A percentile compares a stretch with the other conserved stretches of the same genome.
phyloP scores from a whole-genome alignment of 1,140 invertebrate species.

The Araneus ventricosus region DNA sequence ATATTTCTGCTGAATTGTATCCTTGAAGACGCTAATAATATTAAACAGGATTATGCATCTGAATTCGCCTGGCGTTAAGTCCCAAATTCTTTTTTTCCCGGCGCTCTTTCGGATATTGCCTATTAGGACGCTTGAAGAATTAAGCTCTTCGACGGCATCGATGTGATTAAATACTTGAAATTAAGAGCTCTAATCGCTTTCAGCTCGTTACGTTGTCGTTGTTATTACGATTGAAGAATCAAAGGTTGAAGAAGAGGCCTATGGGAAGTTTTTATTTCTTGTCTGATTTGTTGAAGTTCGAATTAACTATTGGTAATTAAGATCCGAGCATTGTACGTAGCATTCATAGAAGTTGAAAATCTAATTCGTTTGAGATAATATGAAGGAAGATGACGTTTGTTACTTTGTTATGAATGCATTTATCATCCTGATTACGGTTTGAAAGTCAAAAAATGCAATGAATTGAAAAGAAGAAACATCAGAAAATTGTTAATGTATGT shows the following conservation, averaged over 20 bases:
- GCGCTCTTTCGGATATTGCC: neutral
- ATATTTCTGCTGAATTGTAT: constrained; percentile 61
- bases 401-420: no score
- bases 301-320: no score
- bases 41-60: constrained; percentile 44
- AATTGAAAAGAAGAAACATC: no score
- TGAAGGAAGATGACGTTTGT: no score
- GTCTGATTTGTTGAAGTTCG: no score
- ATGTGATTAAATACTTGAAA: constrained; percentile 44
- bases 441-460: no score
- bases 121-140: constrained; percentile 7
- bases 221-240: neutral
- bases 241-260: neutral
- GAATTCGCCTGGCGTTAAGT: neutral
- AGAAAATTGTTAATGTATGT: no score
- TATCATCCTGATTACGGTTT: no score
- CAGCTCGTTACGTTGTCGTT: neutral
- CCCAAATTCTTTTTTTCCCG: neutral
- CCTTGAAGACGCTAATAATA: constrained; percentile 53
- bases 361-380: no score
- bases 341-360: no score
- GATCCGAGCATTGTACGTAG: no score
- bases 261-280: neutral
- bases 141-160: neutral
- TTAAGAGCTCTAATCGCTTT: constrained; percentile 36